Percentiles rank a stretch among this genome's conserved stretches.
phyloP scores from a whole-genome alignment of 2,113 vertebrate genomes.

The Notarius lentiginosus region DNA sequence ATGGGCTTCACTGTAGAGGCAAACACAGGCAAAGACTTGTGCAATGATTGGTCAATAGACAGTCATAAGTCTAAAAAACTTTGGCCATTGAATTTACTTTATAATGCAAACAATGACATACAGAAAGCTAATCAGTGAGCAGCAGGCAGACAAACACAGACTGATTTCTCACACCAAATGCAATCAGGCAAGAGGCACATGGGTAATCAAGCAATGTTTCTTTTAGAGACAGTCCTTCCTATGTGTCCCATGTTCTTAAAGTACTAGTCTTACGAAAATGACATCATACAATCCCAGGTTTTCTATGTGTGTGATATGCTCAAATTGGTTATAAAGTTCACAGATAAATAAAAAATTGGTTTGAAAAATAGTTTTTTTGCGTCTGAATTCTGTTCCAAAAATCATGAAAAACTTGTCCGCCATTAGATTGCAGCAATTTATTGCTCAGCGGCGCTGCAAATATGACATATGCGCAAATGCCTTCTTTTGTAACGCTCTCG shows the following conservation, averaged over 20 bases:
- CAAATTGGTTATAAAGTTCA: too few relatives aligned
- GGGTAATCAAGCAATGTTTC: constrained; percentile 62
- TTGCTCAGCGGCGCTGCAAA: too few relatives aligned
- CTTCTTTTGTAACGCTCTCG: too few relatives aligned
- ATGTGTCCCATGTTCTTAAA: neutral
- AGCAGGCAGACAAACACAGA: constrained; percentile 61
- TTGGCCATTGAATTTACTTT: constrained; percentile 47
- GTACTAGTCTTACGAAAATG: too few relatives aligned
- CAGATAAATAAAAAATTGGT: too few relatives aligned
- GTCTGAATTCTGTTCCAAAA: too few relatives aligned
- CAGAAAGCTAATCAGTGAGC: constrained; percentile 66
- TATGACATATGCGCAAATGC: too few relatives aligned
- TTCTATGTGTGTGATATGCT: too few relatives aligned
- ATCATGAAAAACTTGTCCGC: too few relatives aligned
- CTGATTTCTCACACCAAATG: constrained; percentile 70
- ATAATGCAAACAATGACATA: constrained; percentile 68
- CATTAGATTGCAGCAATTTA: too few relatives aligned
- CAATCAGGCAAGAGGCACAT: constrained; percentile 67
- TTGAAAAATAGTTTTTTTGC: too few relatives aligned
- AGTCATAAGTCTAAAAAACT: constrained; percentile 21
- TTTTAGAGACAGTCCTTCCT: constrained; percentile 47
- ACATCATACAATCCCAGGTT: too few relatives aligned
- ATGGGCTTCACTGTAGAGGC: constrained; percentile 27
- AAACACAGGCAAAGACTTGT: constrained; percentile 27
- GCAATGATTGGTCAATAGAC: constrained; percentile 42